Base-by-base conservation (phyloP, 2,797 vertebrate species). In the Rhinichthys osculus region DNA sequence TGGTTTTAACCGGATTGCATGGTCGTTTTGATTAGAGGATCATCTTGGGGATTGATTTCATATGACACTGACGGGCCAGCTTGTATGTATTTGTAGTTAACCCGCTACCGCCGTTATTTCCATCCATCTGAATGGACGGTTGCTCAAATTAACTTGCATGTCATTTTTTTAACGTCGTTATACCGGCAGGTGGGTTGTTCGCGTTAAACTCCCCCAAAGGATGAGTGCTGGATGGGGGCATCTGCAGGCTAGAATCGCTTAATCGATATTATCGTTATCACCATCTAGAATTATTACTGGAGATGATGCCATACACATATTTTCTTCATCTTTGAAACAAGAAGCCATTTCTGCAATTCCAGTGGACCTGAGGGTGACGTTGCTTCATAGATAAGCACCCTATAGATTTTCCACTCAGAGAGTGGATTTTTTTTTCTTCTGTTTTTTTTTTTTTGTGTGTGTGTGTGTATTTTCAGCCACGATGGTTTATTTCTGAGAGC, bases 401-500 rank as follows among this genome's bases (percentile, higher is more conserved):
- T 19, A 70, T 62, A 21, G 17, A 62, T 50, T 62, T 47, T 78
- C 30, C 27, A 77, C 50, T 40, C 17, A 13, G 23, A 13, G 23
- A 69, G n/a, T 64, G 79, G 30, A 38, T 16, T n/a, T 76, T 33
- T 27, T 47, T 83, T 70, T 78, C 21, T 27, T 27, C 27, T 27
- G 27, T 1, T 27, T 27, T 27, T 27, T 27, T 27, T 27, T 27
- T 1, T 27, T 1, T 27, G 27, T 27, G 27, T 27, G 27, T 27
- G 27, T 27, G 27, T 27, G 71, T 87, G 21, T 7, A 1, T 62
- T 85, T 52, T 86, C 80, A 83, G 77, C 83, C 83, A 87, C 80
- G 62, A 91, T 90, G 90, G 82, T 85, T 89, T 82, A 77, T 83
- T 88, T 92, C 72, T 94, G 90, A 92, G 86, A 87, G 69, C 70